Evolutionary conservation across 2,888 invertebrate genomes (phyloP).

Genomic region (Esperia sulphurella): DNA sequence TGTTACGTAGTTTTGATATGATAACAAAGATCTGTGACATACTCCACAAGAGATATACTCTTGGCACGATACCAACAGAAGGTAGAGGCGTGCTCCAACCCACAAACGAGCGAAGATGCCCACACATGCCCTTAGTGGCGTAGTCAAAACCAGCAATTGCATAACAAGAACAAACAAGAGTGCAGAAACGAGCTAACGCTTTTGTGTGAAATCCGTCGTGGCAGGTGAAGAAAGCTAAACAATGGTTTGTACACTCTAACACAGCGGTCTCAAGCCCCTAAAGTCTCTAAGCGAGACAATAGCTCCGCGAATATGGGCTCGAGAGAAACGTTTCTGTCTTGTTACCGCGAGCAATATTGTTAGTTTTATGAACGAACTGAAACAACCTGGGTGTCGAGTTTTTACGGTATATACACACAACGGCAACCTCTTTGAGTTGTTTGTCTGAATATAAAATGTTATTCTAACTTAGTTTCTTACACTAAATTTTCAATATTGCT

Average conservation of each 20-base stretch:
- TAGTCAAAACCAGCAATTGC: conserved; percentile 72
- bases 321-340: conserved; percentile 68
- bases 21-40: neutral
- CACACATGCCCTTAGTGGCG: conserved; percentile 44
- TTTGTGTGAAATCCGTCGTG: conserved; percentile 68
- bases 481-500: no score
- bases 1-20: neutral
- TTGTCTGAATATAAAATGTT: no score
- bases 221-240: conserved; percentile 75
- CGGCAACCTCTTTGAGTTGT: neutral
- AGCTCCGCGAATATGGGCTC: conserved; percentile 65
- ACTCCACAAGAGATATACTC: no score
- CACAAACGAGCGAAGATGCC: conserved; percentile 44
- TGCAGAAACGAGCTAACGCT: conserved; percentile 62
- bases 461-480: no score
- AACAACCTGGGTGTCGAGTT: conserved; percentile 52
- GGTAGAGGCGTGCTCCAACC: conserved; percentile 14
- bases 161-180: conserved; percentile 74
- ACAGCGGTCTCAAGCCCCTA: conserved; percentile 61
- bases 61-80: neutral
- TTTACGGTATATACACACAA: neutral
- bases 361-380: conserved; percentile 71
- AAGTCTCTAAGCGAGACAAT: conserved; percentile 72
- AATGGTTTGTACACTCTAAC: conserved; percentile 60
- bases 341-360: conserved; percentile 75